These are phyloP conservation scores for Gallinago paraguaiae DNA, from an alignment of 2,113 vertebrate species.

Conservation along the genomic window DNA sequence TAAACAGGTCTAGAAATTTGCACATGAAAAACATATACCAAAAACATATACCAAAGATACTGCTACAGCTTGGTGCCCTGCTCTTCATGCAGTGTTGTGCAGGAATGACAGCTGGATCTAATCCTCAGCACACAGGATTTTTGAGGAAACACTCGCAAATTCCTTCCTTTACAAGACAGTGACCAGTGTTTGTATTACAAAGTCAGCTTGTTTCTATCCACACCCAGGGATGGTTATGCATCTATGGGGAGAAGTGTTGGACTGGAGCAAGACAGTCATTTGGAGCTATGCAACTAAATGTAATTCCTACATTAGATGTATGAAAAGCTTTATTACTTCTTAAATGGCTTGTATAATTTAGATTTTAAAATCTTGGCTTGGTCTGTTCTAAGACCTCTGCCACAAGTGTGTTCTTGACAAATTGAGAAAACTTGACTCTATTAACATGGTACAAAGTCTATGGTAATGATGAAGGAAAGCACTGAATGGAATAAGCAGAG, in stretches of 20 bases:
- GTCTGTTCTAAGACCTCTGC: not conserved
- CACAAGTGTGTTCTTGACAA: not conserved
- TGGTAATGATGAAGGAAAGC: not conserved
- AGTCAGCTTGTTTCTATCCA: not conserved
- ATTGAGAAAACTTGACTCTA: not conserved
- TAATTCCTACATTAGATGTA: not conserved
- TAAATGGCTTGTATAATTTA: not conserved
- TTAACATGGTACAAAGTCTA: not conserved
- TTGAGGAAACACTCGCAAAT: slow-evolving; percentile 18
- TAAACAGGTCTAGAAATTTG: not conserved
- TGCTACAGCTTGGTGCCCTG: not conserved
- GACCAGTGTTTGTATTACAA: not conserved
- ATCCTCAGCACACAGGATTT: not conserved
- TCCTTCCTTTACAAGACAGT: slow-evolving; percentile 1
- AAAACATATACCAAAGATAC: not conserved
- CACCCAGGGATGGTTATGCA: not conserved
- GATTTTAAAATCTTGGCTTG: not conserved
- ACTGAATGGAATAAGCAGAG: not conserved
- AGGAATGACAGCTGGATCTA: slow-evolving; percentile 24
- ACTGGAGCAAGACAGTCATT: not conserved
- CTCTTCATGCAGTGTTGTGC: not conserved
- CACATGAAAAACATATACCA: not conserved
- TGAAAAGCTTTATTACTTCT: not conserved
- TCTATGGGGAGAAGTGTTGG: not conserved
- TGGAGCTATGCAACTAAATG: not conserved